A percentile compares a stretch with the other conserved stretches of the same genome.
Conservation (phyloP, 1,140 invertebrate species). For the Planococcus citri region DNA sequence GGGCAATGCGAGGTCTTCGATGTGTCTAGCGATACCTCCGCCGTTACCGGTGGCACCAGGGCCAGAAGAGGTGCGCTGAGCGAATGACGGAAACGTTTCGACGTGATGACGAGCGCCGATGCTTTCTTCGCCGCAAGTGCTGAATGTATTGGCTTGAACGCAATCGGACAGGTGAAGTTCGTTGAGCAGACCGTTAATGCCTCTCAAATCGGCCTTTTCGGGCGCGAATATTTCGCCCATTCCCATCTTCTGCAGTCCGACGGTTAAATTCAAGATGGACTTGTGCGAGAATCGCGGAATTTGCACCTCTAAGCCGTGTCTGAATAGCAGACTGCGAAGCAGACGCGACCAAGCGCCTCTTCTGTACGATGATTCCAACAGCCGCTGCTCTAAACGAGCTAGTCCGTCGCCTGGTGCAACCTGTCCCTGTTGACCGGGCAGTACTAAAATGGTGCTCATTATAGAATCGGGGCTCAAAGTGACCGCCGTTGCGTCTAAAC, state of each 20-base stretch:
- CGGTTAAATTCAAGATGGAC: constrained; percentile 62
- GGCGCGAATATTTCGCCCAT: constrained; percentile 60
- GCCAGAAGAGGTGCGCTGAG: constrained; percentile 33
- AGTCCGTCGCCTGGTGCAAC: constrained; percentile 61
- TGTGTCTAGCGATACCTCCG: too few relatives aligned
- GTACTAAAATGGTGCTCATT: constrained; percentile 60
- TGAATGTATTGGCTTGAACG: constrained; percentile 61
- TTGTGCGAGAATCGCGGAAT: constrained; percentile 68
- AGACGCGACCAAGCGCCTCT: constrained; percentile 58
- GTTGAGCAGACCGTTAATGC: constrained; percentile 58
- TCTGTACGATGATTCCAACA: constrained; percentile 50
- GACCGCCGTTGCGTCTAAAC: constrained; percentile 64
- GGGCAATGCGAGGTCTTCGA: neutral
- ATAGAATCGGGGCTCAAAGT: constrained; percentile 54
- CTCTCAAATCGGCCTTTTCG: constrained; percentile 59
- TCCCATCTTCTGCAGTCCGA: constrained; percentile 62
- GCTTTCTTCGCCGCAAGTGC: constrained; percentile 59
- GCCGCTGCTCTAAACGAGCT: constrained; percentile 51
- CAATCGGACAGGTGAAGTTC: constrained; percentile 65
- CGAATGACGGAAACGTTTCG: constrained; percentile 57
- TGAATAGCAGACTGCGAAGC: constrained; percentile 53
- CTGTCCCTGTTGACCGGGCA: constrained; percentile 60
- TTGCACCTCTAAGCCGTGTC: constrained; percentile 60
- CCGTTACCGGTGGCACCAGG: neutral
- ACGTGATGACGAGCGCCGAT: constrained; percentile 58